Conservation (phyloP, 37 sponge, comb jelly and placozoan genomes). For the Bolinopsis microptera region DNA sequence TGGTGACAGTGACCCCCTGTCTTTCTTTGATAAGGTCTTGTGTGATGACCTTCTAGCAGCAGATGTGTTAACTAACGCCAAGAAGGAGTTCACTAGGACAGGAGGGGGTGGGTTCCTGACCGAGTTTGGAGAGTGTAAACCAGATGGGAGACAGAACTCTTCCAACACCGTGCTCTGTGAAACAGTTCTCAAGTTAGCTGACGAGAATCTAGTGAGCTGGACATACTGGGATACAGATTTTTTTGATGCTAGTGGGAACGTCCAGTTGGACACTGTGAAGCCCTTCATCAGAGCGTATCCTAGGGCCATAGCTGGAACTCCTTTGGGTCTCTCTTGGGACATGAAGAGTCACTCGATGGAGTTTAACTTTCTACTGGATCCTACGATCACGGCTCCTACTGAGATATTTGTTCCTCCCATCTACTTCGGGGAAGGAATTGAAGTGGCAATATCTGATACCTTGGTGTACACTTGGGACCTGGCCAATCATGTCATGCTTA, state of each 20-base stretch:
- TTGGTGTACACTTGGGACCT: neutral
- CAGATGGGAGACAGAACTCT: slow-evolving; percentile 11
- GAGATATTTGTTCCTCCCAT: neutral
- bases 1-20: slow-evolving; percentile 7
- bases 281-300: neutral
- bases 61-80: neutral
- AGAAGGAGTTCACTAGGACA: neutral
- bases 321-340: neutral
- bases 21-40: neutral
- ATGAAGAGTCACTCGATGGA: neutral
- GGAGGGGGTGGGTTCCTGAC: slow-evolving; percentile 13
- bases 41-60: slow-evolving; percentile 5
- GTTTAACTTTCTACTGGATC: neutral
- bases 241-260: neutral
- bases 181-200: slow-evolving; percentile 1
- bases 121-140: slow-evolving; percentile 34
- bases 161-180: slow-evolving; percentile 4
- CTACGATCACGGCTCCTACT: neutral
- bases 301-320: neutral
- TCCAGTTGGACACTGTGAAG: neutral
- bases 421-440: neutral
- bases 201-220: neutral
- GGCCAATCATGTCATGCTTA: neutral
- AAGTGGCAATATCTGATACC: neutral
- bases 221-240: slow-evolving; percentile 24